Evolutionary conservation across 2,113 vertebrate genomes (phyloP).

Genomic region (Cryptomyrus ogoouensis): DNA sequence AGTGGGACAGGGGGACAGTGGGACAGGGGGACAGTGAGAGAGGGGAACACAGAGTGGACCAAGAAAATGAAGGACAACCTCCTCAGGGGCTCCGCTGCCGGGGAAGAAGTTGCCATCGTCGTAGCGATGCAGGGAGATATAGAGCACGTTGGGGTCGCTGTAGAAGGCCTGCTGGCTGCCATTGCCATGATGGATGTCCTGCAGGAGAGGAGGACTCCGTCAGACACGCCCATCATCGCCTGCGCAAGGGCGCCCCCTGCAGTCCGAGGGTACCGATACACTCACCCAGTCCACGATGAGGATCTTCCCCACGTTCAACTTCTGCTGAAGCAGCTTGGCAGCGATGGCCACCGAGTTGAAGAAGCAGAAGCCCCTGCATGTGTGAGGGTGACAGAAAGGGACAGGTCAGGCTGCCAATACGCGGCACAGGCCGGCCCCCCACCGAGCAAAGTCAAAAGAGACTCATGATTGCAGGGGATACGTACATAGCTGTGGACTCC

Average conservation of each 20-base stretch:
- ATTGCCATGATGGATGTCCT: constrained; percentile 84
- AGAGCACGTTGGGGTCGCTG: constrained; percentile 71
- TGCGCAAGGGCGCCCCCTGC: not conserved
- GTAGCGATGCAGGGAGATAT: constrained; percentile 78
- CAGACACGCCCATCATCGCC: not conserved
- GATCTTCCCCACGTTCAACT: constrained; percentile 52
- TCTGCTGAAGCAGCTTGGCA: constrained; percentile 54
- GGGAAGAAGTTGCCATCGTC: constrained; percentile 84
- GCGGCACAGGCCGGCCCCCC: not conserved
- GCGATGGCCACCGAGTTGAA: constrained; percentile 56
- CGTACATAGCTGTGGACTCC: constrained; percentile 82
- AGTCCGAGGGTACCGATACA: not conserved
- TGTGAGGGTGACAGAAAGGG: not conserved
- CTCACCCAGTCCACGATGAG: constrained; percentile 56
- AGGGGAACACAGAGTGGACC: not conserved
- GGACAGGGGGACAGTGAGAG: not conserved
- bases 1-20: not conserved
- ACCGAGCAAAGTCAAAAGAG: not conserved
- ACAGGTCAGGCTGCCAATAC: too few relatives aligned
- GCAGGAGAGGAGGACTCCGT: not conserved
- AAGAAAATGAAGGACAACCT: constrained; percentile 49
- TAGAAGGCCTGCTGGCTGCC: constrained; percentile 81
- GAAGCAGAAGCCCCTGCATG: constrained; percentile 53
- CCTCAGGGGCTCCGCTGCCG: constrained; percentile 75
- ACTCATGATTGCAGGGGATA: not conserved